Conservation (phyloP, 2,888 invertebrate genomes). For the Emmelina monodactyla region DNA sequence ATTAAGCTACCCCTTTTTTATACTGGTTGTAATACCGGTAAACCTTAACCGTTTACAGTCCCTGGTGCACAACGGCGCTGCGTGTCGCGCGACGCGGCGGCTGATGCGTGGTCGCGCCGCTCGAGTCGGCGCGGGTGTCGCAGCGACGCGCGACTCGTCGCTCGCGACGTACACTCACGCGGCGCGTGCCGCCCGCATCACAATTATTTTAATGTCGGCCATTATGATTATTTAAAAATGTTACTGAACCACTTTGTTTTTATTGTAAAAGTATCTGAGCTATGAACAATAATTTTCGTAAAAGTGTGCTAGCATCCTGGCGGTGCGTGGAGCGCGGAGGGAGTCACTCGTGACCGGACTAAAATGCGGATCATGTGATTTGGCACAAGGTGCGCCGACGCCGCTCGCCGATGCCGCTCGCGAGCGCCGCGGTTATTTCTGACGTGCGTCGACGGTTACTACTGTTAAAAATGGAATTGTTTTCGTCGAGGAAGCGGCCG, state of each 20-base stretch:
- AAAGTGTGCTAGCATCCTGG: constrained; percentile 2
- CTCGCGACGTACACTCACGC: too few species aligned
- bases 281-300: too few species aligned
- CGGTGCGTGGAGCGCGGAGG: constrained; percentile 21
- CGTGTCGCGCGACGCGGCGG: too few species aligned
- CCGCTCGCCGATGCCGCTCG: constrained; percentile 37
- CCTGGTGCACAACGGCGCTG: too few species aligned
- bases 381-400: constrained; percentile 43
- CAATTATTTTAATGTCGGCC: constrained; percentile 19
- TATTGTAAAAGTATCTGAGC: constrained; percentile 5
- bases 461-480: constrained; percentile 1
- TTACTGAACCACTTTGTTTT: constrained; percentile 3
- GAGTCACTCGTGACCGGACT: constrained; percentile 51
- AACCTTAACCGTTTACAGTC: too few species aligned
- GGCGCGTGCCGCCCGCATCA: constrained; percentile 6
- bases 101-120: too few species aligned
- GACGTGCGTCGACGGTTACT: constrained; percentile 19
- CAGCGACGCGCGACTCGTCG: too few species aligned
- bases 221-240: constrained; percentile 17
- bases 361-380: constrained; percentile 58
- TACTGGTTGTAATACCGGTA: too few species aligned
- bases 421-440: constrained; percentile 52
- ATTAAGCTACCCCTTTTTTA: too few species aligned
- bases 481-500: neutral
- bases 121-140: too few species aligned